These are phyloP conservation scores for Belgica antarctica DNA, from an alignment of 2,888 invertebrate genomes.

Conservation along the genomic window DNA sequence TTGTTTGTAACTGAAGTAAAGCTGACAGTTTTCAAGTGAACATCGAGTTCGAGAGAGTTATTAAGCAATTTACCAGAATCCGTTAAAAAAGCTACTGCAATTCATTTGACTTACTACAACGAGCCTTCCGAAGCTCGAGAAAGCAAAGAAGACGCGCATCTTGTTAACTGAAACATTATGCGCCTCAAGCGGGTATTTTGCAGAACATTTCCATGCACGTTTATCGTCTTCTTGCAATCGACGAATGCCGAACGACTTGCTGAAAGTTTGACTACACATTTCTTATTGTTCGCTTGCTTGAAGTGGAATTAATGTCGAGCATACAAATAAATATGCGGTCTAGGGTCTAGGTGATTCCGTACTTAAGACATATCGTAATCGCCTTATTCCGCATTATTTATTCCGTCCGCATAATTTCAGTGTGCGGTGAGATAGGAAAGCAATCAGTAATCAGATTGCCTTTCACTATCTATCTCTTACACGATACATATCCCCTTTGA, in stretches of 20 bases:
- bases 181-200: constrained; percentile 26
- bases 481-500: too few species aligned
- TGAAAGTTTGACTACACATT: constrained; percentile 33
- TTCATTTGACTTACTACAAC: constrained; percentile 29
- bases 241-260: not conserved
- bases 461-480: too few species aligned
- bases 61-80: constrained; percentile 38
- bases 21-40: constrained; percentile 7
- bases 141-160: not conserved
- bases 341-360: not conserved
- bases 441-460: not conserved
- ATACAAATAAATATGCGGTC: not conserved
- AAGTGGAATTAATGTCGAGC: not conserved
- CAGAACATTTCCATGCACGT: not conserved
- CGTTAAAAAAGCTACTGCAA: constrained; percentile 40
- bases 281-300: not conserved
- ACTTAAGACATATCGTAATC: not conserved
- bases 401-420: not conserved
- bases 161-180: constrained; percentile 30
- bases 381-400: constrained; percentile 17
- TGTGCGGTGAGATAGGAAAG: not conserved
- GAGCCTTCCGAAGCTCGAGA: not conserved
- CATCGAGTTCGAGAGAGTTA: constrained; percentile 23
- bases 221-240: not conserved
- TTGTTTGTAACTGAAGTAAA: not conserved